phyloP scores from a whole-genome alignment of 2,113 vertebrate species.

The Anolis sagrei region DNA sequence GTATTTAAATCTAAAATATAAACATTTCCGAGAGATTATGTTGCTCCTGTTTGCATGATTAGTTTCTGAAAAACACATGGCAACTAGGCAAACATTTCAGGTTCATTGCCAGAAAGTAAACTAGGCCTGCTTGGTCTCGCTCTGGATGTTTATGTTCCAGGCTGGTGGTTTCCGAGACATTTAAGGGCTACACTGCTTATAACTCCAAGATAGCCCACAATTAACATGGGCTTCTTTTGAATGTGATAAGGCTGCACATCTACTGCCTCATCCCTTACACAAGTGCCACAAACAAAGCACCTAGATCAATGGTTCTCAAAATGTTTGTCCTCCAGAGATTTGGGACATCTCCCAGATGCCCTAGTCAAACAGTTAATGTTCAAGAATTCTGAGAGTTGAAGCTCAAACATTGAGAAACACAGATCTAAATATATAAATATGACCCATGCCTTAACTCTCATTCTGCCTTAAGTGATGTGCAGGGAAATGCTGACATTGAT shows the following conservation, averaged over 20 bases:
- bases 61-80: conserved; percentile 11
- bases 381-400: too few relatives aligned
- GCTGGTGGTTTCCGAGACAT: background rate
- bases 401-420: too few relatives aligned
- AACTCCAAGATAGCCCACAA: background rate
- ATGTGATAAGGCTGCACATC: too few relatives aligned
- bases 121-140: background rate
- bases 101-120: conserved; percentile 16
- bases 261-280: background rate
- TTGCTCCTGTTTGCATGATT: conserved; percentile 41
- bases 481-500: background rate
- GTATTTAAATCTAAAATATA: conserved; percentile 48
- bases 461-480: background rate
- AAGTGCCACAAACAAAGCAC: background rate
- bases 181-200: background rate
- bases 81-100: conserved; percentile 28
- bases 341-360: too few relatives aligned
- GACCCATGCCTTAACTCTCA: background rate
- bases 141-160: background rate
- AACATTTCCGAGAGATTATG: conserved; percentile 53
- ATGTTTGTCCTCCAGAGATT: too few relatives aligned
- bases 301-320: too few relatives aligned
- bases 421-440: too few relatives aligned
- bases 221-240: background rate
- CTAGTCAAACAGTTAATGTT: too few relatives aligned